phyloP scores from a whole-genome alignment of 2,888 invertebrate species.

The Drosophila borborema region DNA sequence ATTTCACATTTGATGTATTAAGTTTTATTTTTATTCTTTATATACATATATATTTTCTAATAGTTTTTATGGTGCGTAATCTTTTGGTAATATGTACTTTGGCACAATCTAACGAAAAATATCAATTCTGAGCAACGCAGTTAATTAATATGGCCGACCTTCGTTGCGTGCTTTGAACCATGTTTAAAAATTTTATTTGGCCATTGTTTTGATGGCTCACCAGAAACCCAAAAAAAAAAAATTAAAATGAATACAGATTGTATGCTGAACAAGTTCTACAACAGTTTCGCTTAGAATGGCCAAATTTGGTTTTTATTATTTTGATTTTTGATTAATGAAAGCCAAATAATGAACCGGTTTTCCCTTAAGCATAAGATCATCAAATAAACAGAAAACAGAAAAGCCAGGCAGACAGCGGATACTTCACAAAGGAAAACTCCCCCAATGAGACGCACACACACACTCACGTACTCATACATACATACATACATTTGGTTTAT shows the following conservation, averaged over 20 bases:
- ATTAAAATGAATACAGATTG: slow-evolving; percentile 19
- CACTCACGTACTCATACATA: background rate
- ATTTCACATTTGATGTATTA: background rate
- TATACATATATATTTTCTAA: background rate
- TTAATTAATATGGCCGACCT: slow-evolving; percentile 46
- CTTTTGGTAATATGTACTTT: slow-evolving; percentile 18
- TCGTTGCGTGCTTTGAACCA: slow-evolving; percentile 73
- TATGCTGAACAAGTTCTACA: slow-evolving; percentile 68
- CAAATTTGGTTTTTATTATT: slow-evolving; percentile 20
- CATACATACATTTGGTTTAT: slow-evolving; percentile 15
- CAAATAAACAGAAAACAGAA: slow-evolving; percentile 37
- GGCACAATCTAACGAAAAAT: slow-evolving; percentile 23
- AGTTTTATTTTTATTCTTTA: background rate
- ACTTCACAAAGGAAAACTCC: slow-evolving; percentile 21
- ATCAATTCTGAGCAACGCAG: slow-evolving; percentile 9
- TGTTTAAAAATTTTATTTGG: slow-evolving; percentile 21
- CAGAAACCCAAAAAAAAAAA: background rate
- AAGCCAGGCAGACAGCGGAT: slow-evolving; percentile 1
- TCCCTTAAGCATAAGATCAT: slow-evolving; percentile 50
- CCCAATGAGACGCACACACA: slow-evolving; percentile 1
- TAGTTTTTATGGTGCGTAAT: slow-evolving; percentile 17
- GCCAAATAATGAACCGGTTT: slow-evolving; percentile 63
- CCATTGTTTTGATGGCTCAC: slow-evolving; percentile 51
- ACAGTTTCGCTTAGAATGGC: slow-evolving; percentile 54
- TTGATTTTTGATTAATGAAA: slow-evolving; percentile 67